These are phyloP conservation scores for Vulpes ferrilata DNA, from an alignment of 2,113 vertebrate genomes.

Conservation along the genomic window DNA sequence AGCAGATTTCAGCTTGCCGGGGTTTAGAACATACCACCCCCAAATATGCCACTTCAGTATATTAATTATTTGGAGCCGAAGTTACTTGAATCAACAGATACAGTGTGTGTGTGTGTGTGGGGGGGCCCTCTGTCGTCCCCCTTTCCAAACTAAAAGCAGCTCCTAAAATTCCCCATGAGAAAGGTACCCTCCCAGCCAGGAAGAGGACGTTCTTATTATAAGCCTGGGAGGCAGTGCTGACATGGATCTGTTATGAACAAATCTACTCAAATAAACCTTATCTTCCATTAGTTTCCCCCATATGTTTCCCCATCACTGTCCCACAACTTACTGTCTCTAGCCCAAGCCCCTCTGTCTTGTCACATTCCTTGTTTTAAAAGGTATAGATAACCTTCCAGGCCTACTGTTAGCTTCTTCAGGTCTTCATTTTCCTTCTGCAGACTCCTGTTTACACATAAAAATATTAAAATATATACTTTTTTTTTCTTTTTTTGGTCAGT, in stretches of 20 bases:
- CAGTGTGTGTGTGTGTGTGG: no score
- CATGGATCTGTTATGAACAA: neutral
- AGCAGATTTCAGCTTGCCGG: neutral
- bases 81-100: neutral
- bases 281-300: neutral
- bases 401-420: neutral
- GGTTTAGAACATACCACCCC: neutral
- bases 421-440: neutral
- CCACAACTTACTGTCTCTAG: neutral
- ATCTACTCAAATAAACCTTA: neutral
- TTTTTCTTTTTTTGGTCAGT: neutral
- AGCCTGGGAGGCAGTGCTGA: neutral
- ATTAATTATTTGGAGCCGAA: neutral
- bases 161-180: neutral
- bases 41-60: neutral
- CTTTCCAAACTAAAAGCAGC: neutral
- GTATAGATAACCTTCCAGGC: neutral
- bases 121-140: neutral
- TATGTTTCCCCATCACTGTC: neutral
- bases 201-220: neutral
- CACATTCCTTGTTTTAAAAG: neutral
- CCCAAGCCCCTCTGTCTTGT: neutral
- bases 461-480: neutral
- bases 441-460: neutral
- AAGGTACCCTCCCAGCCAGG: neutral